Percentiles rank a stretch among this genome's conserved stretches.
Conservation (phyloP, 2,888 invertebrate species). For the Aspidapion aeneum region DNA sequence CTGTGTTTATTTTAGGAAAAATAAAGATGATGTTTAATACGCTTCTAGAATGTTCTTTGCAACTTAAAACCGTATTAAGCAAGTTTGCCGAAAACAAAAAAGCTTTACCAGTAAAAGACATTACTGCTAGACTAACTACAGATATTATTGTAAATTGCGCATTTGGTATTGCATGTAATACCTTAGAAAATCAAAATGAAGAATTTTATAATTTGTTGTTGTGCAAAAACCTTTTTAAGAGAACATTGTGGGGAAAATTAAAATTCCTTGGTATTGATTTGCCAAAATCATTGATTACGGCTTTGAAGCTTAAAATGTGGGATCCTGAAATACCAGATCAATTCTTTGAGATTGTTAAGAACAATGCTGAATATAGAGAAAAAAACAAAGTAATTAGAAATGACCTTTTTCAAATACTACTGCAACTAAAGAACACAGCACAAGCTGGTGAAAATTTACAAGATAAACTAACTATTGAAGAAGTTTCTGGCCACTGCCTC, state of each 20-base stretch:
- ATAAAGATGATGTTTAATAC: too few species aligned
- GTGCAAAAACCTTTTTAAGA: background rate
- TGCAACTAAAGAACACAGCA: background rate
- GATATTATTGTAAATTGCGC: background rate
- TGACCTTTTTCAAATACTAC: background rate
- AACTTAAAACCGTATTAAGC: too few species aligned
- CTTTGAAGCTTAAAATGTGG: background rate
- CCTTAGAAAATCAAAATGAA: background rate
- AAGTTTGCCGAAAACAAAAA: background rate
- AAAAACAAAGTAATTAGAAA: background rate
- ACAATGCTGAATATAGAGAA: background rate
- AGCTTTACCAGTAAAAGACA: background rate
- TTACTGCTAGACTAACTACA: background rate
- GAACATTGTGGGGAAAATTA: background rate
- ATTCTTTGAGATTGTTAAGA: background rate
- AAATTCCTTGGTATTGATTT: background rate
- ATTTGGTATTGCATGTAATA: background rate
- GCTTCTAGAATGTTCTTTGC: too few species aligned
- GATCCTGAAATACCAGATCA: background rate
- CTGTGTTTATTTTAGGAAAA: too few species aligned
- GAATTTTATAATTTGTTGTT: background rate
- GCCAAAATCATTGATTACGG: too few species aligned
- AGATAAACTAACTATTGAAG: background rate
- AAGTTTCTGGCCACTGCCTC: background rate
- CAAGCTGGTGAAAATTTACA: background rate